These are phyloP conservation scores for Tryphoninae sp. DNA, from an alignment of 2,888 invertebrate genomes.

Conservation along the genomic window DNA sequence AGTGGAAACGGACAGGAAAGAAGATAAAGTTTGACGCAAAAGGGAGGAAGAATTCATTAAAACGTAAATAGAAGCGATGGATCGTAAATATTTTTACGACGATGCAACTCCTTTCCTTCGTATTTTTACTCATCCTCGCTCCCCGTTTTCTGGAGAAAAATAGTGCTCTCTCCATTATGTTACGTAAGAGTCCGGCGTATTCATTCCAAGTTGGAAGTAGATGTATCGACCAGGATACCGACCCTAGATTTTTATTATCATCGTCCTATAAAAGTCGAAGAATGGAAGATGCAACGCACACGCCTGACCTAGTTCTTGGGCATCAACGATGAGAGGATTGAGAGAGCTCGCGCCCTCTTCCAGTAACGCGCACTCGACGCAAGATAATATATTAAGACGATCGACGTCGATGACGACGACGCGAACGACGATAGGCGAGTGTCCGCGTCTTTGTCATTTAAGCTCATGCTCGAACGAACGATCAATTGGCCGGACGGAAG, in stretches of 20 bases:
- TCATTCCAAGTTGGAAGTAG: neutral
- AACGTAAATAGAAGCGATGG: constrained; percentile 36
- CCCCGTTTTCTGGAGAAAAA: constrained; percentile 9
- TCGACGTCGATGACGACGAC: constrained; percentile 31
- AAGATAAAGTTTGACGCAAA: constrained; percentile 42
- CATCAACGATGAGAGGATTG: constrained; percentile 33
- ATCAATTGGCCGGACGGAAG: constrained; percentile 66
- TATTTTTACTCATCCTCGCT: constrained; percentile 10
- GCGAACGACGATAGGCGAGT: constrained; percentile 14
- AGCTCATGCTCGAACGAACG: constrained; percentile 58
- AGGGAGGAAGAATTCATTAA: constrained; percentile 44
- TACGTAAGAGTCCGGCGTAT: neutral
- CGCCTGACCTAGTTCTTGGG: constrained; percentile 51
- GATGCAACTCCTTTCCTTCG: neutral
- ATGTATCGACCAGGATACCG: neutral
- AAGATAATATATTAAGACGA: constrained; percentile 50
- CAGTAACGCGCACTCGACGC: neutral
- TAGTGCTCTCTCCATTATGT: neutral
- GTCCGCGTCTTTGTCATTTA: constrained; percentile 50
- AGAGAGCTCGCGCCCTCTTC: constrained; percentile 1
- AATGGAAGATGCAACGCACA: constrained; percentile 44
- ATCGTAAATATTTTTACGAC: constrained; percentile 59
- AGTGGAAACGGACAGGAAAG: constrained; percentile 55
- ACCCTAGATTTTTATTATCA: constrained; percentile 43
- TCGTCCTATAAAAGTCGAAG: constrained; percentile 21